A percentile compares a stretch with the other conserved stretches of the same genome.
phyloP scores from a whole-genome alignment of 2,113 vertebrate genomes.

The Dipodomys ordii region DNA sequence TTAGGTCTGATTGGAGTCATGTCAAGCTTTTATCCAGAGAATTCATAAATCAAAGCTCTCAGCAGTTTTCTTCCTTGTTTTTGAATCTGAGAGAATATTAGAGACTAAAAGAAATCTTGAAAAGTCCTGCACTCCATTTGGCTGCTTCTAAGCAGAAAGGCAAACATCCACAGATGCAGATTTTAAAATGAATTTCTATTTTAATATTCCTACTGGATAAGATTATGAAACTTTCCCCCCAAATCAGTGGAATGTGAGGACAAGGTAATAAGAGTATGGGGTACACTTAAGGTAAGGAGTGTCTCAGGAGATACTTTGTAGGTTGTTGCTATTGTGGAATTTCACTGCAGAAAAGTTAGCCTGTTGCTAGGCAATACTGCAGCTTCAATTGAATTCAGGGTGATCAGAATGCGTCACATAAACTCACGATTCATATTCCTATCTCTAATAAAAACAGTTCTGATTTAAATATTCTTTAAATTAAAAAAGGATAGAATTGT shows the following conservation, averaged over 20 bases:
- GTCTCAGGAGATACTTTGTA: constrained; percentile 70
- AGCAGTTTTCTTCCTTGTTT: constrained; percentile 35
- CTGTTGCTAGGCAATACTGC: constrained; percentile 79
- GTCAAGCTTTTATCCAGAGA: constrained; percentile 38
- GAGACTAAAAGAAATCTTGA: constrained; percentile 40
- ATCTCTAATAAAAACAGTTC: constrained; percentile 63
- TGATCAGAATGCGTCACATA: constrained; percentile 72
- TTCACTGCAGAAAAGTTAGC: constrained; percentile 79
- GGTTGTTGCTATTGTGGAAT: constrained; percentile 68
- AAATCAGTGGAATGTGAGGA: constrained; percentile 50
- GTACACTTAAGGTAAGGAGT: constrained; percentile 67
- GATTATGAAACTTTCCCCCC: constrained; percentile 49
- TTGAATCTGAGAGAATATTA: constrained; percentile 43
- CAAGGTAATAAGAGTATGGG: constrained; percentile 54
- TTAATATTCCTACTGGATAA: constrained; percentile 59
- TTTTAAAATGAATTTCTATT: constrained; percentile 61
- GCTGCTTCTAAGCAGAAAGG: constrained; percentile 21
- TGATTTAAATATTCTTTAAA: constrained; percentile 69
- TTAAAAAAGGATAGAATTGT: constrained; percentile 50
- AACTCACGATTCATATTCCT: constrained; percentile 71
- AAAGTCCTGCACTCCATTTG: neutral
- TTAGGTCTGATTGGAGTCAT: constrained; percentile 26
- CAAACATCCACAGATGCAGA: constrained; percentile 39
- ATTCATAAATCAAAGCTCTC: constrained; percentile 58
- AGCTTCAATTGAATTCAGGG: constrained; percentile 75